Base-by-base conservation (phyloP, 2,888 invertebrate species). In the Papilio protenor region DNA sequence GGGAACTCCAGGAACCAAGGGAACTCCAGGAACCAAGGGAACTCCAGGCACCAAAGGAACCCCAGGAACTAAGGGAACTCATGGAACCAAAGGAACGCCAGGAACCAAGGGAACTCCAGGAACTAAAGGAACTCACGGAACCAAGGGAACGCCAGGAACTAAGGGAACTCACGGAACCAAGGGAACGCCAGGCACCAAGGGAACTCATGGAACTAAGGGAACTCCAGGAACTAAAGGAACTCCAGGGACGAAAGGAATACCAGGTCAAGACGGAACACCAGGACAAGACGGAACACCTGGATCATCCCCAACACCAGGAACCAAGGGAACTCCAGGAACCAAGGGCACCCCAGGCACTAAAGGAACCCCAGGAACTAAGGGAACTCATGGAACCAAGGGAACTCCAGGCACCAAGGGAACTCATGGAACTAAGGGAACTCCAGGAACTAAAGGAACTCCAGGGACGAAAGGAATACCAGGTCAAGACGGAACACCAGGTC, bases 1-100 rank as follows among this genome's bases (percentile, higher is more conserved):
- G 33, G 75, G 73, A n/a, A 76, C 73, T 0, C 77, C 77, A 69
- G 75, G 70, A 14, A 72, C 64, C 57, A 72, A 78, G 66, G 77
- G 64, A 1, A 12, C 72, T 0, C 79, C 79, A 78, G 76, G 70
- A 5, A 45, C 72, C 40, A 52, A 2, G n/a, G 40, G 52, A 55
- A 66, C 71, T 5, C 75, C 78, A 52, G 77, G 64, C 5, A 23
- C 49, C 0, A 59, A 66, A 47, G 75, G 73, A n/a, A 76, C 73
- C 0, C 77, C 77, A 69, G 75, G 69, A 14, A 71, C 64, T 55
- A 78, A 71, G 11, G 18, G 14, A 45, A 45, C 52, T 12, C 61
- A 66, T 73, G 18, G 33, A 59, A 40, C 77, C 74, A n/a, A n/a
- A n/a, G 77, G 64, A 1, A 14, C 72, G 0, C 79, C 79, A 78